Percentiles rank a stretch among this genome's conserved stretches.
Conservation (phyloP, 2,113 vertebrate genomes). For the Callopanchax toddi region DNA sequence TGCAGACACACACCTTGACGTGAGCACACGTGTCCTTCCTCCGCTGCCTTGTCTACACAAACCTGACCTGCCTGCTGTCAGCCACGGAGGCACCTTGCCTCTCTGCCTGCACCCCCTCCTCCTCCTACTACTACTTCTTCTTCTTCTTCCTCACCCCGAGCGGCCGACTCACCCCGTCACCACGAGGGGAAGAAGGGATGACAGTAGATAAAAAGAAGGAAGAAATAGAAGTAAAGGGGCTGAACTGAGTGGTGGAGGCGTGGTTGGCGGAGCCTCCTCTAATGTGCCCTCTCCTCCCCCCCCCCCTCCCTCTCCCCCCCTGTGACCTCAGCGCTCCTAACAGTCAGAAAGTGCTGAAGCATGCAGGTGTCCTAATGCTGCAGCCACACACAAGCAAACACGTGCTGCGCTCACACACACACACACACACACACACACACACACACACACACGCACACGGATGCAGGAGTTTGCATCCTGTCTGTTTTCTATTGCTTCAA, state of each 20-base stretch:
- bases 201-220: slow-evolving; percentile 14
- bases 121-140: neutral
- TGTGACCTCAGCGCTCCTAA: slow-evolving; percentile 73
- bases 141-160: slow-evolving; percentile 8
- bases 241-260: slow-evolving; percentile 7
- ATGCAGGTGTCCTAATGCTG: slow-evolving; percentile 69
- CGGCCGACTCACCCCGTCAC: slow-evolving; percentile 62
- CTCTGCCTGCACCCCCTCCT: neutral
- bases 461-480: slow-evolving; percentile 39
- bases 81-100: slow-evolving; percentile 57
- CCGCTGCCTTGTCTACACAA: slow-evolving; percentile 45
- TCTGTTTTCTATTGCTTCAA: slow-evolving; percentile 41
- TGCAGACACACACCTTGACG: slow-evolving; percentile 14
- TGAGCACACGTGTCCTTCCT: slow-evolving; percentile 47
- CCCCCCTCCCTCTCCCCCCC: slow-evolving; percentile 53
- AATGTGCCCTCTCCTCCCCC: slow-evolving; percentile 60
- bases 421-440: slow-evolving; percentile 1
- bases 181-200: slow-evolving; percentile 22
- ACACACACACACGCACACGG: neutral
- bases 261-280: slow-evolving; percentile 53
- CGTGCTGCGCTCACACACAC: slow-evolving; percentile 2
- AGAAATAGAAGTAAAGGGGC: slow-evolving; percentile 2
- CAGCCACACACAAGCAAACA: slow-evolving; percentile 45
- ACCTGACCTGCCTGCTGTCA: slow-evolving; percentile 68
- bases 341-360: slow-evolving; percentile 75